phyloP scores from a whole-genome alignment of 2,113 vertebrate species.

The Acrocephalus arundinaceus region DNA sequence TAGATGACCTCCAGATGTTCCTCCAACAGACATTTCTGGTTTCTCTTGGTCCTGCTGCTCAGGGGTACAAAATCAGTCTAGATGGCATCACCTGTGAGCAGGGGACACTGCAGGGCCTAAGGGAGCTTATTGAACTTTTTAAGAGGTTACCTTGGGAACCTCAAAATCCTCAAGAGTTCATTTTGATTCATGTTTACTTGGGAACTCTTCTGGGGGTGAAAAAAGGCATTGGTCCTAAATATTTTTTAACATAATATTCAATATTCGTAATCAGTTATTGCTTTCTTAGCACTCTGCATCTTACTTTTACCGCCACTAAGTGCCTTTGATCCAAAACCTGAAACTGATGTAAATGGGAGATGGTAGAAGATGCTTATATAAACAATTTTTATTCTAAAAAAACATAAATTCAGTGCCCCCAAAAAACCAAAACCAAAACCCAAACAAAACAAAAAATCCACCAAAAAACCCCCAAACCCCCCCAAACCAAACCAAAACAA shows the following conservation, averaged over 20 bases:
- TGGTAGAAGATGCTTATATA: background rate
- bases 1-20: background rate
- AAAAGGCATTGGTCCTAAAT: too few relatives aligned
- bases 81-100: background rate
- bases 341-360: background rate
- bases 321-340: background rate
- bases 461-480: too few relatives aligned
- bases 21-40: background rate
- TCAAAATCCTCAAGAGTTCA: background rate
- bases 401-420: background rate
- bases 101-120: background rate
- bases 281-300: too few relatives aligned
- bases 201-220: background rate
- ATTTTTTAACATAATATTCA: too few relatives aligned
- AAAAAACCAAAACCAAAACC: background rate
- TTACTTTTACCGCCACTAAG: background rate
- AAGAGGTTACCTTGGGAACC: background rate
- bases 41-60: background rate
- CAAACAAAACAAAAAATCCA: background rate
- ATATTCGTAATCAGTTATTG: too few relatives aligned
- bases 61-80: background rate
- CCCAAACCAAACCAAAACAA: background rate
- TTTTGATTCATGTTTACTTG: fast-evolving
- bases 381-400: background rate
- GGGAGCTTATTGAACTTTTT: background rate